Percentiles rank a stretch among this genome's conserved stretches.
These are phyloP conservation scores for Pseudomugil tenellus DNA, from an alignment of 2,797 vertebrate genomes.

Conservation along the genomic window DNA sequence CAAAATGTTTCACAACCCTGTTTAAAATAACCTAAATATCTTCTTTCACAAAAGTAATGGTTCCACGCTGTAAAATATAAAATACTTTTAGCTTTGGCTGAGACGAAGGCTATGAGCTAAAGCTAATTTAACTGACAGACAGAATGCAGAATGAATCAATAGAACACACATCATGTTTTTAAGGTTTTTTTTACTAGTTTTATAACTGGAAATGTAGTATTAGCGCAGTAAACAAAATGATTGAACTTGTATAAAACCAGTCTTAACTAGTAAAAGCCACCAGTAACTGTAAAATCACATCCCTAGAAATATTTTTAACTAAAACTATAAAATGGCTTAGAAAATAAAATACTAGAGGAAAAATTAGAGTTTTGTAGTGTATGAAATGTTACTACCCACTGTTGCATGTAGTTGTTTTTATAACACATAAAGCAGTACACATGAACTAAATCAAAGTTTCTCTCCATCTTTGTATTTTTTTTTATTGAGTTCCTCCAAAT, in stretches of 20 bases:
- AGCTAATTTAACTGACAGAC: not conserved
- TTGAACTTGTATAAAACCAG: not conserved
- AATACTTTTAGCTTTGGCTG: not conserved
- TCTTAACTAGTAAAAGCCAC: not conserved
- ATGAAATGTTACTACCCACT: not conserved
- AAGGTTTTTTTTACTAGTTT: not conserved
- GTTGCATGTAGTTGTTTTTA: not conserved
- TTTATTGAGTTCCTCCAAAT: slow-evolving; percentile 68
- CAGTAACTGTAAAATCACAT: not conserved
- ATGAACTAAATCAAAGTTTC: slow-evolving; percentile 32
- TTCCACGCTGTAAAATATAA: not conserved
- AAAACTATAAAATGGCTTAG: not conserved
- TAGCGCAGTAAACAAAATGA: not conserved
- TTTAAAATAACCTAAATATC: not conserved
- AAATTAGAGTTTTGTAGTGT: not conserved
- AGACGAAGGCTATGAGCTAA: not conserved
- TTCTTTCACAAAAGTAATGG: not conserved
- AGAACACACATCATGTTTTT: not conserved
- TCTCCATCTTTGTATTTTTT: slow-evolving; percentile 48
- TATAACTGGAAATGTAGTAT: no score
- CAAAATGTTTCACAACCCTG: not conserved
- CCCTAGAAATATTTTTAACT: not conserved
- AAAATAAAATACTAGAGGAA: not conserved
- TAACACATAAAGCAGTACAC: not conserved
- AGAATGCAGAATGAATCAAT: not conserved